Evolutionary conservation across 1,140 invertebrate species (phyloP), one percentile per base, ranked within the genome.

Genomic region (Drosophila asahinai): DNA sequence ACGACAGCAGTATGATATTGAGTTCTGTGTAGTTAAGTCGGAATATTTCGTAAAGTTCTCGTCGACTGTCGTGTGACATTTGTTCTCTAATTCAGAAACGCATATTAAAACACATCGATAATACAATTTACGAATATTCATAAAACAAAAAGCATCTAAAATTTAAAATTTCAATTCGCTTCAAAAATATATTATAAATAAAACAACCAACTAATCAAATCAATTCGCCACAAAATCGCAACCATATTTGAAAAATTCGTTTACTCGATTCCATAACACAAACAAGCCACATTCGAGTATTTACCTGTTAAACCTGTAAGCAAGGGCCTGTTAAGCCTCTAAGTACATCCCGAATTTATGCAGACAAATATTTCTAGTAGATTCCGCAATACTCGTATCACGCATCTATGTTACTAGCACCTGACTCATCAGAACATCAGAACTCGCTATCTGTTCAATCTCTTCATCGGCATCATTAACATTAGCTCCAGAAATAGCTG

Each of bases 1-100:
- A 67, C 54, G 54, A 57, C 54, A 42, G 22, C 58, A 64, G 91
- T 92, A 92, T 83, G 90, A 89, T 80, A 91, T 91, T 92, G 91
- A 92, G 91, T 92, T 92, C 92, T 92, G 91, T 91, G 91, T 92
- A 91, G 91, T 92, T 91, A 92, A 92, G 91, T 92, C 91, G 90
- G 91, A 91, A 92, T 90, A 91, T 92, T 92, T 92, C 91, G 91
- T 92, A 89, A 76, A 84, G 71, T 92, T 92, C 83, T 92, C 73
- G 83, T 92, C 90, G 84, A 89, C 86, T 89, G 79, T 91, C 89
- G 89, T 91, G 86, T 86, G 90, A 86, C 82, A 90, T 91, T 91
- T 91, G 83, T 91, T 83, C 84, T 83, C 78, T 74, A 83, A 83
- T 70, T 89, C 74, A 77, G 65, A 81, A 89, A 84, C 71, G 71